Percentiles rank a stretch among this genome's conserved stretches.
Conservation (phyloP, 2,797 vertebrate species). For the Pangasius macronema region DNA sequence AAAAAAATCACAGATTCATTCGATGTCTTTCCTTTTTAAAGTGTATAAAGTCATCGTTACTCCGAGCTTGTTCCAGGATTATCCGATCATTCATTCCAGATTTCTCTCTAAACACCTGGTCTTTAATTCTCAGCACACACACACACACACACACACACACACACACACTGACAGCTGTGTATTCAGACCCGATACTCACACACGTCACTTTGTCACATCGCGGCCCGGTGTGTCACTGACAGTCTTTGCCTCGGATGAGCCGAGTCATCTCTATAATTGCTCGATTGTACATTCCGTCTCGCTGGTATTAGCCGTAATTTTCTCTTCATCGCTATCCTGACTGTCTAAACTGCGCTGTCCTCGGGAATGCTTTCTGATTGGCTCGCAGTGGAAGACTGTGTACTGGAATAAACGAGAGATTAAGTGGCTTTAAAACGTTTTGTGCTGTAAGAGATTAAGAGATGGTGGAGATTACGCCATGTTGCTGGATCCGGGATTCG, state of each 20-base stretch:
- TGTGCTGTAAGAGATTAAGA: not conserved
- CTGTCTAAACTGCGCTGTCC: constrained; percentile 7
- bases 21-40: not conserved
- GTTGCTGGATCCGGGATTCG: not conserved
- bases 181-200: constrained; percentile 37
- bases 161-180: constrained; percentile 39
- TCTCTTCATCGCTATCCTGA: constrained; percentile 38
- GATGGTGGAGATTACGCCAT: not conserved
- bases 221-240: constrained; percentile 36
- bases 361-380: not conserved
- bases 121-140: not conserved
- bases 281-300: constrained; percentile 41
- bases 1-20: too few species aligned
- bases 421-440: not conserved
- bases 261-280: constrained; percentile 45
- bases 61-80: not conserved
- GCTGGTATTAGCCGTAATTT: constrained; percentile 45
- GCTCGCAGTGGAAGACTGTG: not conserved
- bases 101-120: not conserved
- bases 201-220: constrained; percentile 34
- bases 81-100: not conserved
- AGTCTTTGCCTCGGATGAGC: constrained; percentile 38
- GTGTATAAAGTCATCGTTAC: not conserved
- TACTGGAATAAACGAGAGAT: not conserved
- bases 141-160: constrained; percentile 20